phyloP scores from a whole-genome alignment of 2,888 invertebrate genomes.

The Bellardia pandia region DNA sequence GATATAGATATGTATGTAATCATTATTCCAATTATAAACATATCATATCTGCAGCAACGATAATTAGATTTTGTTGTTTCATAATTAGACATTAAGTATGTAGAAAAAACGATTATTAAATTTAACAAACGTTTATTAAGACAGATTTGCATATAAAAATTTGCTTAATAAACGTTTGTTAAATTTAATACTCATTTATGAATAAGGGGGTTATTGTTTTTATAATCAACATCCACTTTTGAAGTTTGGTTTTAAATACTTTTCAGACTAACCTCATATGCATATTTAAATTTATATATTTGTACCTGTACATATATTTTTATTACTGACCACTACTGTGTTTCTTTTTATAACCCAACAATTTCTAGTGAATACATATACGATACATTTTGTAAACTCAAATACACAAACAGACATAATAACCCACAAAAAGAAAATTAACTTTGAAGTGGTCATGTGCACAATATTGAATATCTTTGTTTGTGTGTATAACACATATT shows the following conservation, averaged over 20 bases:
- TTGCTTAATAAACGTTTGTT: too few species aligned
- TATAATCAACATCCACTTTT: too few species aligned
- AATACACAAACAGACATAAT: not conserved
- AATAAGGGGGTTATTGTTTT: too few species aligned
- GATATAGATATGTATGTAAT: too few species aligned
- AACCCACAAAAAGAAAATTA: conserved; percentile 70
- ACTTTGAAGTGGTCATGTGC: conserved; percentile 74
- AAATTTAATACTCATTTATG: too few species aligned
- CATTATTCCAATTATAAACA: too few species aligned
- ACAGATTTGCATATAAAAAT: too few species aligned
- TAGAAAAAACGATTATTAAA: too few species aligned
- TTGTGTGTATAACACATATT: conserved; percentile 27
- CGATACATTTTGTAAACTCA: not conserved
- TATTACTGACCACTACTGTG: conserved; percentile 26
- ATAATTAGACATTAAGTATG: too few species aligned
- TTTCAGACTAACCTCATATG: not conserved
- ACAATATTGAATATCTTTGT: conserved; percentile 58
- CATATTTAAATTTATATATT: conserved; percentile 1
- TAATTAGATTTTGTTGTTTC: too few species aligned
- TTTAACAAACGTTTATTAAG: too few species aligned
- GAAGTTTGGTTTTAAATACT: not conserved
- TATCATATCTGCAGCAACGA: too few species aligned
- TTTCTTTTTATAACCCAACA: not conserved
- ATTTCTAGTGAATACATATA: conserved; percentile 10
- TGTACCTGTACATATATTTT: not conserved